Base-by-base conservation (phyloP, 1,140 invertebrate species). In the Penaeus japonicus region DNA sequence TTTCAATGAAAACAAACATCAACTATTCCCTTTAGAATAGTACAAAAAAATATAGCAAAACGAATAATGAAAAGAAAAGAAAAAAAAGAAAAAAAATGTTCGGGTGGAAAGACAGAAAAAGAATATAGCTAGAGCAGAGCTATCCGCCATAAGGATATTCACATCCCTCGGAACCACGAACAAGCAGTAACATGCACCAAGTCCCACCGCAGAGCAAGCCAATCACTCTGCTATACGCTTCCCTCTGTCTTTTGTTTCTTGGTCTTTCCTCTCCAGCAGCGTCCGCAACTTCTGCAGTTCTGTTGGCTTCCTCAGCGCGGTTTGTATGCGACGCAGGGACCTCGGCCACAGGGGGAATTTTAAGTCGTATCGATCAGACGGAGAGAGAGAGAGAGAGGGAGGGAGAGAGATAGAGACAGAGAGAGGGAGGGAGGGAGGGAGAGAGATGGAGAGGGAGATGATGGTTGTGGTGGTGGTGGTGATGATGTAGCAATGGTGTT, bases 251-350 rank as follows among this genome's bases (percentile, higher is more conserved):
- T 79, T 39, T 53, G n/a, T 79, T 39, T 79, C 77, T 79, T 39
- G 30, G 30, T 79, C 53, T 27, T 57, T 57, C n/a, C 24, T 57
- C 54, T 30, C 57, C 47, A 20, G 17, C 30, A 30, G n/a, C 80
- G 53, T 57, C 53, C 32, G 47, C 70, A 82, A 82, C 54, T 82
- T 54, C 27, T 82, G 54, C 27, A 82, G 53, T 82, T 82, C 24
- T 53, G 80, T 55, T 57, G 70, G 27, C 70, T 73, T 73, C 70
- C 27, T 47, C 70, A 18, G 27, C 35, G 27, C 35, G 70, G 70
- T 73, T 73, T 73, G 70, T 73, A 73, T 73, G 70, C 70, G 70
- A 73, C 70, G 70, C 70, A 73, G 70, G n/a, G 27, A 73, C 27
- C 70, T 73, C 70, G 70, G 70, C 35, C 70, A 24, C 70, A 73